Conservation (phyloP, 2,888 invertebrate genomes). For the Andrena camellia region DNA sequence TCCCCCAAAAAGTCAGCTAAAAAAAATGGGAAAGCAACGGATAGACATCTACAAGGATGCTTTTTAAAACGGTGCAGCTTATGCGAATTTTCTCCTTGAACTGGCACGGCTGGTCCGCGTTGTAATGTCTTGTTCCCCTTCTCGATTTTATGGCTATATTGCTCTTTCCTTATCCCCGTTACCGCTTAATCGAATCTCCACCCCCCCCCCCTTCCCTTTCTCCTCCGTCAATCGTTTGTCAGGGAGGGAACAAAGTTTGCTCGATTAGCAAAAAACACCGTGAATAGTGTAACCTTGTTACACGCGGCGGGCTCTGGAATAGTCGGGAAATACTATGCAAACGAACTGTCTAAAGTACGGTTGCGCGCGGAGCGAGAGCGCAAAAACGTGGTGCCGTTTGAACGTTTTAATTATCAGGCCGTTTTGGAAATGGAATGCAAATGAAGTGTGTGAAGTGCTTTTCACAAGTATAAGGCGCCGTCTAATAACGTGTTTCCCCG, state of each 20-base stretch:
- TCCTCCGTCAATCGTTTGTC: slow-evolving; percentile 46
- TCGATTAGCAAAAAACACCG: slow-evolving; percentile 44
- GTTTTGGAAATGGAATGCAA: slow-evolving; percentile 58
- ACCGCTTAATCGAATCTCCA: slow-evolving; percentile 52
- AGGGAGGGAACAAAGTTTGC: neutral
- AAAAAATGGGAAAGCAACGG: neutral
- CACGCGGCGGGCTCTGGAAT: slow-evolving; percentile 25
- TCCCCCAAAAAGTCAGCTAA: slow-evolving; percentile 29
- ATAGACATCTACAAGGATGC: slow-evolving; percentile 26
- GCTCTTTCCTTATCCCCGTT: slow-evolving; percentile 40
- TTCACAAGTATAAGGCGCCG: slow-evolving; percentile 27
- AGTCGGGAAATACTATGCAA: slow-evolving; percentile 48
- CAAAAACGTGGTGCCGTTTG: slow-evolving; percentile 23
- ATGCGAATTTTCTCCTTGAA: slow-evolving; percentile 61
- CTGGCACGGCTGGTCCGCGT: slow-evolving; percentile 27
- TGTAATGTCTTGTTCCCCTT: slow-evolving; percentile 51
- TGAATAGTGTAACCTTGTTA: slow-evolving; percentile 33
- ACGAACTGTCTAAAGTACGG: slow-evolving; percentile 34
- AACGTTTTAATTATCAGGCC: slow-evolving; percentile 61
- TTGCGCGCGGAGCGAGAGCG: slow-evolving; percentile 8
- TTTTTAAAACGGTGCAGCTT: slow-evolving; percentile 57
- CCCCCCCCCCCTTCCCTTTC: slow-evolving; percentile 8
- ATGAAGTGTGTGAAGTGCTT: slow-evolving; percentile 37
- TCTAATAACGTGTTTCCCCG: slow-evolving; percentile 28
- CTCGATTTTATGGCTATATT: slow-evolving; percentile 58